A percentile compares a stretch with the other conserved stretches of the same genome.
These are phyloP conservation scores for Ambastaia sidthimunki DNA, from an alignment of 2,797 vertebrate species.

Conservation along the genomic window DNA sequence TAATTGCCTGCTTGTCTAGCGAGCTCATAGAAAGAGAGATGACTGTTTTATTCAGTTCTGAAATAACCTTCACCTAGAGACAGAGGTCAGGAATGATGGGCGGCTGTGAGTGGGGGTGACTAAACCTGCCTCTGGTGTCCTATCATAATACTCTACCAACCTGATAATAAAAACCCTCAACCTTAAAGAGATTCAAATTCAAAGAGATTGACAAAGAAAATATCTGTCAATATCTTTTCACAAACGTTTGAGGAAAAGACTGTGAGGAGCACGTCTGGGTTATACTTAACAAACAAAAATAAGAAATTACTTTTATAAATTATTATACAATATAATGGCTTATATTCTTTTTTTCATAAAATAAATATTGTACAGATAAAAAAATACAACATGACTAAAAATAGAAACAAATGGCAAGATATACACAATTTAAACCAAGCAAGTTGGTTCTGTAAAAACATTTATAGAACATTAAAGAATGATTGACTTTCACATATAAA, in stretches of 20 bases:
- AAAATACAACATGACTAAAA: not conserved
- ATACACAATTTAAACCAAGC: not conserved
- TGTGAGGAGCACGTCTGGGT: not conserved
- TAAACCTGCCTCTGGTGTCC: conserved; percentile 20
- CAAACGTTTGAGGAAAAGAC: too few relatives aligned
- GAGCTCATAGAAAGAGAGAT: conserved; percentile 36
- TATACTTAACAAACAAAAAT: not conserved
- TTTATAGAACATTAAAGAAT: not conserved
- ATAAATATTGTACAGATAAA: not conserved
- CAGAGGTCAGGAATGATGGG: conserved; percentile 27
- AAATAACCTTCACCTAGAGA: conserved; percentile 49
- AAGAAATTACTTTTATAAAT: not conserved
- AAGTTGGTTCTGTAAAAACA: too few relatives aligned
- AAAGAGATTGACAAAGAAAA: too few relatives aligned
- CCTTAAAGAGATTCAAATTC: not conserved
- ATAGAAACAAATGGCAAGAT: not conserved
- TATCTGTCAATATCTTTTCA: too few relatives aligned
- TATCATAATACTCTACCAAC: too few relatives aligned
- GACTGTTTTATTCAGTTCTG: conserved; percentile 33
- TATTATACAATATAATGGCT: not conserved
- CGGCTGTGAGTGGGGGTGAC: not conserved
- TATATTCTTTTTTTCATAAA: not conserved
- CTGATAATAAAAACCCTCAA: conserved; percentile 29
- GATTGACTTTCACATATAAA: not conserved
- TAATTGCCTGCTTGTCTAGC: conserved; percentile 55